These are phyloP conservation scores for Thysanoteuthis rhombus DNA, from an alignment of 2,888 invertebrate species.

Conservation along the genomic window DNA sequence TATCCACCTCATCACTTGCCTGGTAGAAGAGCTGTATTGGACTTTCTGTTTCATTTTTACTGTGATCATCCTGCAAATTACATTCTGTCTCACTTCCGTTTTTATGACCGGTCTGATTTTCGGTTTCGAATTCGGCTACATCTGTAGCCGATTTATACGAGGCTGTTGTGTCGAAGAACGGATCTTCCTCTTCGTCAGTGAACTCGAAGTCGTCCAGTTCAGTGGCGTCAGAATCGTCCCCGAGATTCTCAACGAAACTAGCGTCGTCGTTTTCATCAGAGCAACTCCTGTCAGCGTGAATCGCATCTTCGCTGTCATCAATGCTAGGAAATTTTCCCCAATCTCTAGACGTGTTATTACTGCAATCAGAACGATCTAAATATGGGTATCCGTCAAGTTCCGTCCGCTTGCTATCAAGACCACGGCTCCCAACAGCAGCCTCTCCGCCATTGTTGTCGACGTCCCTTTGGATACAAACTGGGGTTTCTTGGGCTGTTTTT, in stretches of 20 bases:
- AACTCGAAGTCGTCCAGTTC: background rate
- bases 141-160: background rate
- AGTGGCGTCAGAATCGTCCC: background rate
- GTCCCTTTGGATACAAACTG: background rate
- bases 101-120: background rate
- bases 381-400: background rate
- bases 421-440: background rate
- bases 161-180: background rate
- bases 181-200: background rate
- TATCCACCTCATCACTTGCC: background rate
- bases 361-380: background rate
- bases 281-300: background rate
- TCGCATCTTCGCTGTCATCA: background rate
- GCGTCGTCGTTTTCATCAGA: background rate
- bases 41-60: background rate
- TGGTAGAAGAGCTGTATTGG: background rate
- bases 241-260: background rate
- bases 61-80: background rate
- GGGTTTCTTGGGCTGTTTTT: background rate
- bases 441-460: background rate
- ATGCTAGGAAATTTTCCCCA: background rate
- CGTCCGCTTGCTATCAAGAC: accelerated
- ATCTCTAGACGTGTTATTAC: background rate
- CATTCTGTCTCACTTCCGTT: background rate
- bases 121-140: background rate